Evolutionary conservation across 2,888 invertebrate genomes (phyloP).

Genomic region (Dolomedes plantarius): DNA sequence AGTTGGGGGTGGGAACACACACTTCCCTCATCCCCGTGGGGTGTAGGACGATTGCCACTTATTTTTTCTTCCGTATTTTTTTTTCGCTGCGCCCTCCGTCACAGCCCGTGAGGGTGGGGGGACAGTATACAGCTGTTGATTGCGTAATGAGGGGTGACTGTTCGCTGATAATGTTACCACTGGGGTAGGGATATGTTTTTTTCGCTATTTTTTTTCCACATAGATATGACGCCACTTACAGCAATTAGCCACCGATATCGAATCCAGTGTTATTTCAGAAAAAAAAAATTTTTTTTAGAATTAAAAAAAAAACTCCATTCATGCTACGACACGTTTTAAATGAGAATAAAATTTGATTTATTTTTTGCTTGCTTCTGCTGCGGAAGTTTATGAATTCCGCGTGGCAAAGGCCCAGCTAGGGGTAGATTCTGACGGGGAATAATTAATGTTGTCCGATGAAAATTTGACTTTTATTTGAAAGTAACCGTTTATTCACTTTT

Average conservation of each 20-base stretch:
- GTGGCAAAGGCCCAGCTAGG: no score
- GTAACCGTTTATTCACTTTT: no score
- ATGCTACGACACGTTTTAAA: neutral
- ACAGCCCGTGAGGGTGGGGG: conserved; percentile 9
- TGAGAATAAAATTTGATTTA: no score
- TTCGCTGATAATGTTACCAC: conserved; percentile 29
- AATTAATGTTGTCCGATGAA: no score
- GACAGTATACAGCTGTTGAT: conserved; percentile 63
- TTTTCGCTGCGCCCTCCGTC: neutral
- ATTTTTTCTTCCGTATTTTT: conserved; percentile 23
- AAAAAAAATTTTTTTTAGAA: no score
- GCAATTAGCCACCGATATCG: neutral
- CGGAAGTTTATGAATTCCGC: no score
- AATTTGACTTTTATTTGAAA: no score
- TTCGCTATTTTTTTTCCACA: conserved; percentile 15
- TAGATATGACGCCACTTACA: neutral
- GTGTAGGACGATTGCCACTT: conserved; percentile 13
- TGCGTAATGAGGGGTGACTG: conserved; percentile 45
- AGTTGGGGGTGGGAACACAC: neutral
- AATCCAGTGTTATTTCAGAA: no score
- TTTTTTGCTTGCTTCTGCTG: no score
- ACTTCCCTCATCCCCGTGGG: conserved; percentile 52
- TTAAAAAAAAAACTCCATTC: no score
- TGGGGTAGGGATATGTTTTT: conserved; percentile 11
- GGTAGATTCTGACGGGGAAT: no score